Evolutionary conservation across 2,888 invertebrate genomes (phyloP), one percentile per base, ranked within the genome.

Genomic region (Lasioglossum marginatum): DNA sequence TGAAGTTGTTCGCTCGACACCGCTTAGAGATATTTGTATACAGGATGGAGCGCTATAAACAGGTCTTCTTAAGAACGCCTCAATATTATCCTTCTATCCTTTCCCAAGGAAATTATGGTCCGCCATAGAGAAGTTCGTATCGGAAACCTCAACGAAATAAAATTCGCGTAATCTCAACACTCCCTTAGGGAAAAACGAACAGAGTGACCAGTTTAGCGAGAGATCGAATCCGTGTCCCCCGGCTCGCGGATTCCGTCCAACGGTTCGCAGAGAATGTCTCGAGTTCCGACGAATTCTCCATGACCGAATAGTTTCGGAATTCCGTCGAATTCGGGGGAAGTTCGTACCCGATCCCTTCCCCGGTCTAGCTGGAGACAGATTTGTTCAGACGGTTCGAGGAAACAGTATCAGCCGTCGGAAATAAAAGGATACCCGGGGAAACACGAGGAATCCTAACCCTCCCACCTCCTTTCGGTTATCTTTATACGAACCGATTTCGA

Each of bases 401-500:
- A 27, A 71, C 60, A 16, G 60, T 12, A 60, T 60, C 75, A 27
- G 40, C 40, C 27, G 12, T 43, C 43, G 40, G 6, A 40, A 66
- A 66, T 66, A 34, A 63, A 70, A 77, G 52, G 16, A 57, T 40
- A 57, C 14, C 14, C 8, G 52, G 14, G 40, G 1, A 60, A 37
- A 37, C 68, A 16, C 34, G 14, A 5, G 6, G 52, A n/a, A 72
- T 19, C 16, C 16, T 12, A 12, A 4, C n/a, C 4, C 60, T 4
- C 34, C 19, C 60, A 12, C 10, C 60, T 34, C 43, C 14, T 19
- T 27, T 8, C 27, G 76, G 63, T 63, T 48, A 60, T 79, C 27
- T 81, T 70, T 31, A 23, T 40, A 34, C 31, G 43, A 40, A 19
- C 10, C 74, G 74, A 82, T 82, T 84, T 75, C 78, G 27, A 78